phyloP scores from a whole-genome alignment of 1,140 invertebrate genomes.

The Eciton burchellii region DNA sequence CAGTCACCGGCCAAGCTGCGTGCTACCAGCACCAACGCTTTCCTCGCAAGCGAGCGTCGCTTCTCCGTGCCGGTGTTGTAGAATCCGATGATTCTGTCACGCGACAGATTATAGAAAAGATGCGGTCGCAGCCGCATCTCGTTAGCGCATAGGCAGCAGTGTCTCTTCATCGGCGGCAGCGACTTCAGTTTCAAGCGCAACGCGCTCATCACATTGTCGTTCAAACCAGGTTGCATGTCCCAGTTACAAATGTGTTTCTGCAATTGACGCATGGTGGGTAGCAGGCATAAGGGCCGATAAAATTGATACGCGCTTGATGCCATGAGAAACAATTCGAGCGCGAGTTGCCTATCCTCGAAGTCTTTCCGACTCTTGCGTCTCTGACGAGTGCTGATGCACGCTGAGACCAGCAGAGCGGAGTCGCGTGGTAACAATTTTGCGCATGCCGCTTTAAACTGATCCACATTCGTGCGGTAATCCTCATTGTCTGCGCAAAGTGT shows the following conservation, averaged over 20 bases:
- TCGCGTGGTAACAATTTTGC: constrained; percentile 12
- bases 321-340: constrained; percentile 40
- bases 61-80: constrained; percentile 20
- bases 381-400: constrained; percentile 19
- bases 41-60: constrained; percentile 25
- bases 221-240: constrained; percentile 26
- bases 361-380: neutral
- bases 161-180: neutral
- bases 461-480: neutral
- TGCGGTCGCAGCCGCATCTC: constrained; percentile 30
- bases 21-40: constrained; percentile 28
- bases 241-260: constrained; percentile 27
- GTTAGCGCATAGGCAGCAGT: constrained; percentile 7
- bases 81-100: constrained; percentile 45
- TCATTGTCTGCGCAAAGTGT: neutral
- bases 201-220: constrained; percentile 35
- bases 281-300: constrained; percentile 4
- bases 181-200: constrained; percentile 41
- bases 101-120: constrained; percentile 48
- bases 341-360: constrained; percentile 23
- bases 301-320: constrained; percentile 23
- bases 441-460: constrained; percentile 32
- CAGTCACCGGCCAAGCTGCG: constrained; percentile 27
- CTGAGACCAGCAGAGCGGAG: constrained; percentile 12
- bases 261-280: constrained; percentile 26